Evolutionary conservation across 2,797 vertebrate species (phyloP).

Genomic region (Dicrostonyx torquatus): DNA sequence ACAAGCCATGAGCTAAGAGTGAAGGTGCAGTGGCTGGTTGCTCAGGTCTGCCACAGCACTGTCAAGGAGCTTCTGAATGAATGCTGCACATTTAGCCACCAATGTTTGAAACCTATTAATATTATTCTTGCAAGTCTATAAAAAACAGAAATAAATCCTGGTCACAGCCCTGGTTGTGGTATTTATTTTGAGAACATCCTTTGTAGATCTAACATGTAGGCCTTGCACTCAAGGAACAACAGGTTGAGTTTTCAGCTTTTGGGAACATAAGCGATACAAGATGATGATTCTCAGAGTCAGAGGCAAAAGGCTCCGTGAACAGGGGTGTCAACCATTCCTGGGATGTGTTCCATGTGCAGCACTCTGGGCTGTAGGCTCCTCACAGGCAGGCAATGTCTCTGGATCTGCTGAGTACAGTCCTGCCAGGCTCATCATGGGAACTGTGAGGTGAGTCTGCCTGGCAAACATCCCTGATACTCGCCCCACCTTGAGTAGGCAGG

Average conservation of each 20-base stretch:
- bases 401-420: not conserved
- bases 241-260: not conserved
- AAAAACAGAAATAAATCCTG: not conserved
- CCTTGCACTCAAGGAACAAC: not conserved
- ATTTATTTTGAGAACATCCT: slow-evolving; percentile 30
- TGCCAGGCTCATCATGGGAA: not conserved
- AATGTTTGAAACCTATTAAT: not conserved
- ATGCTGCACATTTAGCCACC: not conserved
- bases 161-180: not conserved
- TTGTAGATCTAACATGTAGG: not conserved
- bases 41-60: not conserved
- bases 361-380: not conserved
- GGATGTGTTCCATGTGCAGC: not conserved
- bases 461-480: not conserved
- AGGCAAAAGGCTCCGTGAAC: not conserved
- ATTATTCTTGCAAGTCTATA: not conserved
- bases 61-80: not conserved
- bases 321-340: not conserved
- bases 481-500: slow-evolving; percentile 30
- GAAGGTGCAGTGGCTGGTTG: not conserved
- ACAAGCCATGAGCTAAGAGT: not conserved
- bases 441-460: not conserved
- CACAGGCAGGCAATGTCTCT: not conserved
- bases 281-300: not conserved
- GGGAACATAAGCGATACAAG: not conserved